Evolutionary conservation across 2,888 invertebrate genomes (phyloP).

Genomic region (Fissipunctia ypsillon): DNA sequence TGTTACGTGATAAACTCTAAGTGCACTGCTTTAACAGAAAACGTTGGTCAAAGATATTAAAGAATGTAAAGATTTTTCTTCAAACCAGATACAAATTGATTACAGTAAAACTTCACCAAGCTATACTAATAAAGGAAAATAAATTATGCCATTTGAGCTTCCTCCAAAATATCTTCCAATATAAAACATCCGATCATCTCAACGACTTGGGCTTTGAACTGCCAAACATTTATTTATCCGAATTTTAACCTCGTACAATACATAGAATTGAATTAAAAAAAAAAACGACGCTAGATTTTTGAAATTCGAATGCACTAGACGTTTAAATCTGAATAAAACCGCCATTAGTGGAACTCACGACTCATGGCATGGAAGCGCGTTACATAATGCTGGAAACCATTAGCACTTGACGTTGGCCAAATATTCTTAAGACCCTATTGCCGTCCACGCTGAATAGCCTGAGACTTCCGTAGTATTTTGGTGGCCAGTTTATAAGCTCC

Average conservation of each 20-base stretch:
- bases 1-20: background rate
- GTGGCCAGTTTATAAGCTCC: constrained; percentile 76
- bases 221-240: background rate
- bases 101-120: constrained; percentile 1
- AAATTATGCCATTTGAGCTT: background rate
- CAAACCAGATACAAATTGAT: constrained; percentile 15
- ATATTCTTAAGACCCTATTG: constrained; percentile 68
- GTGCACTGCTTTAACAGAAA: background rate
- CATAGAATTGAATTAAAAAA: background rate
- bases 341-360: constrained; percentile 44
- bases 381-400: constrained; percentile 60
- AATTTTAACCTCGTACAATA: background rate
- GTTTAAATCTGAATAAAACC: constrained; percentile 38
- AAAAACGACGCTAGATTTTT: background rate
- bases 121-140: background rate
- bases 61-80: background rate
- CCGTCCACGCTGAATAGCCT: constrained; percentile 68
- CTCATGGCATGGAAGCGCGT: constrained; percentile 46
- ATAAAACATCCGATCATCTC: constrained; percentile 10
- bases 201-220: constrained; percentile 3
- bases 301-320: constrained; percentile 19
- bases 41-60: constrained; percentile 1
- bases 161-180: constrained; percentile 8
- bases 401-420: constrained; percentile 60
- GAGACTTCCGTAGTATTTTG: constrained; percentile 73